phyloP scores from a whole-genome alignment of 2,888 invertebrate species.

The Hemicrepidius hirtus region DNA sequence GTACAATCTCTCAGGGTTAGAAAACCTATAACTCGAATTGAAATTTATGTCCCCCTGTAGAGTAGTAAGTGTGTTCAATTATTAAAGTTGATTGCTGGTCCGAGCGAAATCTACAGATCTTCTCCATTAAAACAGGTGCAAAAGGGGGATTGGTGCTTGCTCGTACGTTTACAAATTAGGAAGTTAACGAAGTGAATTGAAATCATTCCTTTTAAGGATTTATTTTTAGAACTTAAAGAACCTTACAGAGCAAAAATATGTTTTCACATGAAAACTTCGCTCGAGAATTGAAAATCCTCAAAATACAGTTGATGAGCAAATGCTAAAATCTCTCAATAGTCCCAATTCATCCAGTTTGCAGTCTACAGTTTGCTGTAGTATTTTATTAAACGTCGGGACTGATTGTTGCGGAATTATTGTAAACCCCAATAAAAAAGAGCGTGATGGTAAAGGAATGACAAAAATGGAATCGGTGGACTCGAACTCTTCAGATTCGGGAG shows the following conservation, averaged over 20 bases:
- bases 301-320: constrained; percentile 60
- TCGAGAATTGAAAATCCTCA: constrained; percentile 60
- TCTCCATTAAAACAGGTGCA: constrained; percentile 6
- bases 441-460: constrained; percentile 66
- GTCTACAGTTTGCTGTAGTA: constrained; percentile 72
- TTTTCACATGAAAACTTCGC: no score
- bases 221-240: no score
- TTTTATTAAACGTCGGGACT: constrained; percentile 69
- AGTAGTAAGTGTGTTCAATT: background rate
- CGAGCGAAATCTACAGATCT: constrained; percentile 26
- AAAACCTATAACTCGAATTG: constrained; percentile 8
- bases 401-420: constrained; percentile 72
- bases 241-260: no score
- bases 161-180: background rate
- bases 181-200: background rate
- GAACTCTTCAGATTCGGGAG: constrained; percentile 72
- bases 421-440: constrained; percentile 66
- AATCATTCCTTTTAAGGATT: no score
- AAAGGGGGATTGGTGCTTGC: background rate
- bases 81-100: constrained; percentile 20
- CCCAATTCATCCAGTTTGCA: constrained; percentile 71
- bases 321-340: constrained; percentile 65
- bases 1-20: background rate
- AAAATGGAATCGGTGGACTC: constrained; percentile 71
- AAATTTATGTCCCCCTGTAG: constrained; percentile 22